Percentiles rank a stretch among this genome's conserved stretches.
phyloP scores from a whole-genome alignment of 2,888 invertebrate species.

The Sinhomidia bicolor region DNA sequence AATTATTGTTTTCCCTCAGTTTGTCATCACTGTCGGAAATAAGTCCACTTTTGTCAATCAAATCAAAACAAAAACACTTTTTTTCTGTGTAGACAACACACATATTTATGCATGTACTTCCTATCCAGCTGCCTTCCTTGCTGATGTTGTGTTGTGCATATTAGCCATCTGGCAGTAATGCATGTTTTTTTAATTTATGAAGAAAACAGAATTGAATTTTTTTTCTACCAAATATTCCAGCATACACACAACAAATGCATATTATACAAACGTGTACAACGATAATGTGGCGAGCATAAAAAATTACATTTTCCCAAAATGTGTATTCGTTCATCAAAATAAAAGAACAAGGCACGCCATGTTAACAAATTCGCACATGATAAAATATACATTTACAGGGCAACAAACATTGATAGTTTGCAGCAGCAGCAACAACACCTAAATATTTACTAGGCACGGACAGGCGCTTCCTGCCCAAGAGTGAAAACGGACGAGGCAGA shows the following conservation, averaged over 20 bases:
- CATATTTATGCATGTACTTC: neutral
- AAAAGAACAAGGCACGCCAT: too few relatives aligned
- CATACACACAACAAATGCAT: neutral
- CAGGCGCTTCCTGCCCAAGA: too few relatives aligned
- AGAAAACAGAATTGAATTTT: neutral
- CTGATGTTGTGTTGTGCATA: neutral
- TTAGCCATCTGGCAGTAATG: neutral
- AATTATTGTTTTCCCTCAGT: slow-evolving; percentile 47
- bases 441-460: too few relatives aligned
- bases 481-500: neutral
- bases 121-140: neutral
- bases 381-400: too few relatives aligned
- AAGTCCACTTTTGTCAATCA: slow-evolving; percentile 58
- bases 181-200: neutral
- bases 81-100: neutral
- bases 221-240: neutral
- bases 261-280: too few relatives aligned
- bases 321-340: too few relatives aligned
- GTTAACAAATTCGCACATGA: too few relatives aligned
- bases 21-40: slow-evolving; percentile 67
- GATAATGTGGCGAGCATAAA: too few relatives aligned
- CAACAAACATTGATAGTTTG: too few relatives aligned
- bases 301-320: too few relatives aligned
- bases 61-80: slow-evolving; percentile 63
- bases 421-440: too few relatives aligned